Evolutionary conservation across 2,888 invertebrate species (phyloP), one percentile per base, ranked within the genome.

Genomic region (Gari tellinella): DNA sequence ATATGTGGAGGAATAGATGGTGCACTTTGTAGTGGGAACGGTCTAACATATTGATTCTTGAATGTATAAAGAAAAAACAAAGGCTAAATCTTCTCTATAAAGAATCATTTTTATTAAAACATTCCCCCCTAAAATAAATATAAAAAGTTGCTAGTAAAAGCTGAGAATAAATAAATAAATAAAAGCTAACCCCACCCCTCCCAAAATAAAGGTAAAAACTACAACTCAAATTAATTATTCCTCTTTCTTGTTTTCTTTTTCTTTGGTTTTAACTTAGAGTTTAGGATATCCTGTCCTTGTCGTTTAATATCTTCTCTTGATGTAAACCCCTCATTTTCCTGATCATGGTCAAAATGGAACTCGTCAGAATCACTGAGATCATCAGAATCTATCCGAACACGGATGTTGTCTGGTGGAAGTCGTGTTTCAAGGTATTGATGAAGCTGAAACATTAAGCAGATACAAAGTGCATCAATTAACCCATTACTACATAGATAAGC

Each of bases 261-360:
- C 66, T 87, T 86, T 10, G 85, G 83, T 58, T 83, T 86, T 4
- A 83, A 58, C 64, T 82, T 82, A 17, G 85, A 80, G 55, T 84
- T 82, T 10, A 87, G 75, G 21, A 88, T 74, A 56, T 87, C 83
- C 69, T 79, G 78, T 25, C 84, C 85, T 31, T 77, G 72, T 26
- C 76, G 68, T 69, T 89, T 89, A 70, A 87, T 83, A 31, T 86
- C 87, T 0, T 86, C 85, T 25, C 89, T 57, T 1, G 84, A 74
- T 10, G 86, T 69, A n/a, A 83, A 77, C 5, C 84, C 84, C 15
- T 86, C 84, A 43, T 85, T 85, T 52, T 88, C 87, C 52, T 86
- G 85, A 40, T 86, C 86, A 55, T 82, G 84, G 51, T 87, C 85
- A 51, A 86, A 86, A 52, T 80, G 81, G 66, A 81, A 84, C n/a